Evolutionary conservation across 2,797 vertebrate genomes (phyloP), one percentile per base, ranked within the genome.

Genomic region (Gymnoscopelus braueri): DNA sequence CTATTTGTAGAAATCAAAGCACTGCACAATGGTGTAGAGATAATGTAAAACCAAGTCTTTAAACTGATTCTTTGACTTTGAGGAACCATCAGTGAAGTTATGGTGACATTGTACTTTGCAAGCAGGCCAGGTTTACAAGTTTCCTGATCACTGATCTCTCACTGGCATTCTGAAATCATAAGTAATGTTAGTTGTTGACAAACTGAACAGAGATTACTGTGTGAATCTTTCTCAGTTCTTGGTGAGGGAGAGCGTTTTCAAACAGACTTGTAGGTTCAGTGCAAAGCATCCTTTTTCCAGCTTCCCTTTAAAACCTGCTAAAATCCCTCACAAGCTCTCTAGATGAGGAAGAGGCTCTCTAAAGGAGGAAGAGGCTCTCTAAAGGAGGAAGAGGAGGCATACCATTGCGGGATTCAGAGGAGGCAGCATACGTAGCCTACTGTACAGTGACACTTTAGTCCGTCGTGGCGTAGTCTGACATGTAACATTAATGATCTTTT

Each of bases 191-290:
- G 15, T 63, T 26, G 32, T 71, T 74, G 44, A 67, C 61, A 71
- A 77, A 60, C 71, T 58, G 32, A 49, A 72, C 53, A 63, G 6
- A 2, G 15, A 2, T 47, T 58, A 32, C 32, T 10, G 13, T 3
- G 7, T 13, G 2, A 44, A 44, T 44, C 39, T 44, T 44, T 44
- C 9, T 10, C 39, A 81, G 56, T 55, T 79, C 13, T 63, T 65
- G 53, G 39, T 44, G 39, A 44, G 8, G 35, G 35, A 5, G 29
- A 50, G 49, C 75, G 78, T 69, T 69, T 80, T 78, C 65, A 4
- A 59, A 68, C 47, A 12, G 65, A 39, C 51, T 65, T 74, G 61
- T 50, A n/a, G 68, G 65, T 53, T 9, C 19, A 61, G 44, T 14
- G 47, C n/a, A 60, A 66, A 75, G 72, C 26, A 13, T 3, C 3